Base-by-base conservation (phyloP, 2,113 vertebrate species). In the Hippotragus niger region DNA sequence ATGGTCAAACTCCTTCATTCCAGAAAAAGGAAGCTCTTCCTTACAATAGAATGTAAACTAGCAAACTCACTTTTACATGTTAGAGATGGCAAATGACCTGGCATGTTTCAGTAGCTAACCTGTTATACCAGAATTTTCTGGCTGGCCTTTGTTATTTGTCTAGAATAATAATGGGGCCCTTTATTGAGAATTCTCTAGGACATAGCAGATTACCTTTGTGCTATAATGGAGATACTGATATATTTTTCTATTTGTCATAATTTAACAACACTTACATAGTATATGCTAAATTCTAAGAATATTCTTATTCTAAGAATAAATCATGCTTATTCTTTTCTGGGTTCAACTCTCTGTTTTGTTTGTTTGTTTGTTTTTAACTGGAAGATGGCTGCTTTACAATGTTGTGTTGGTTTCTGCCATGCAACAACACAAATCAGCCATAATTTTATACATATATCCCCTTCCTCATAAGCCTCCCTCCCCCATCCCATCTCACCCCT, bases 21-120 rank as follows among this genome's bases (percentile, higher is more conserved):
- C 62, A 13, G 21, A 71, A 67, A 94, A 94, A 47, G 1, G 23
- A 83, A 62, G 25, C 8, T 83, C 57, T 91, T 91, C 29, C 36
- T 96, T 52, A 92, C 10, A 50, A 67, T 1, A 47, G 33, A 95
- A 84, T 74, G 64, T 40, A 52, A 36, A 67, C 47, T 47, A 86
- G 55, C 27, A 93, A 95, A 96, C 60, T 83, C 43, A 94, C 23
- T 93, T 94, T 95, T 88, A 78, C 82, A 78, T 62, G 23, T 91
- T 91, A 83, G 36, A 40, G 50, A n/a, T 94, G 67, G 50, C 71
- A 91, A 94, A 52, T 19, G 27, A 90, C 43, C 31, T 95, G 55
- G 50, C 55, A 86, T 50, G 40, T 50, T 82, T 95, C 67, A 40
- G 16, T 55, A 15, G n/a, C 27, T 94, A 88, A 92, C 57, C 7